Base-by-base conservation (phyloP, 1,140 invertebrate species). In the Lucilia cuprina region DNA sequence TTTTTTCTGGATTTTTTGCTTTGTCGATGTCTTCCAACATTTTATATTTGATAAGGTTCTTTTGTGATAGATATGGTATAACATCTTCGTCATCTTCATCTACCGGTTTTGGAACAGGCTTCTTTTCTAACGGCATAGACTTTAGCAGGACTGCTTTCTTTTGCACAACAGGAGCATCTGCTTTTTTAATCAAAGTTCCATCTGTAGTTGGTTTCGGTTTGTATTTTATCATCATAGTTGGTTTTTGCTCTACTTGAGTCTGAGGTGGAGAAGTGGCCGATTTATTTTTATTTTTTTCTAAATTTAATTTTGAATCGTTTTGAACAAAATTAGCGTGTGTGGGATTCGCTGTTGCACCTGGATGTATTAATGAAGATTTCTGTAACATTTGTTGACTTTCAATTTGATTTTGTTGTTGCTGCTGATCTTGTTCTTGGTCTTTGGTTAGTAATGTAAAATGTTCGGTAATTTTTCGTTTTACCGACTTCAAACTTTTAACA, bases 1-100 rank as follows among this genome's bases (percentile, higher is more conserved):
- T 49, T 74, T 80, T 83, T 10, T 83, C 60, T 41, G 14, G 77
- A 55, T 49, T 47, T 75, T 82, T 82, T 50, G 84, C 65, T 34
- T 70, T 70, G 70, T 88, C 84, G 3, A 87, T 86, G 70, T 87
- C 86, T 83, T 87, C 87, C 70, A 90, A 83, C 77, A 89, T 55
- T 60, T 86, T 89, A 74, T 86, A 90, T 41, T 89, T 90, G 21
- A 90, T 84, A 14, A 90, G 86, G 12, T 88, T 90, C 84, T 87
- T 88, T 77, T 91, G 86, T 13, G 87, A 89, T 47, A 91, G 85
- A 87, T 91, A 91, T 49, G 90, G 90, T 85, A 89, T 88, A 30
- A 90, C 88, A 41, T 91, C 88, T 19, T 87, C 85, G 30, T 85
- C 82, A 8, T 82, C 74, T n/a, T 82, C 74, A 41, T 74, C 70